Percentiles rank a stretch among this genome's conserved stretches.
phyloP scores from a whole-genome alignment of 2,113 vertebrate species.

The Pantherophis guttatus region DNA sequence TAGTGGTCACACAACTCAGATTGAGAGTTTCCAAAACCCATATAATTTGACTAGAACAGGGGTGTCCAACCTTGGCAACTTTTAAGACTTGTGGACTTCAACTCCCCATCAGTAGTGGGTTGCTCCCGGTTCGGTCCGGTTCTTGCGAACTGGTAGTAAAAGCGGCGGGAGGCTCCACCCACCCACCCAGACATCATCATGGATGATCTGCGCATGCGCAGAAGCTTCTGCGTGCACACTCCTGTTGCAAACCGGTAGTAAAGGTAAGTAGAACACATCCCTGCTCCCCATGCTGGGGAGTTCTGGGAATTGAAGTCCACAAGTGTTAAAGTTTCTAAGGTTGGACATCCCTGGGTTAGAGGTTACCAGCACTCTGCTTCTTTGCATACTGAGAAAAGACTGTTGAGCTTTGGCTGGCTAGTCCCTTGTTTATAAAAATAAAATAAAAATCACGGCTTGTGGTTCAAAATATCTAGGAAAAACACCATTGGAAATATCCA shows the following conservation, averaged over 20 bases:
- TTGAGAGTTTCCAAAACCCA: conserved; percentile 10
- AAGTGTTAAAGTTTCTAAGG: too few relatives aligned
- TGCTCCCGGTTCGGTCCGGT: too few relatives aligned
- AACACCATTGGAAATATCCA: conserved; percentile 44
- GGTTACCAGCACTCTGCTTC: conserved; percentile 10
- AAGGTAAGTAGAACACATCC: too few relatives aligned
- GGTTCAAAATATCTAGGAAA: conserved; percentile 28
- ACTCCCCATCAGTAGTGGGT: too few relatives aligned
- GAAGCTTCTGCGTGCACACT: too few relatives aligned
- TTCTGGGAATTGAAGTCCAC: too few relatives aligned
- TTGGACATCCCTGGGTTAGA: background rate
- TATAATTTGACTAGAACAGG: background rate
- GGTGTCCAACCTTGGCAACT: background rate
- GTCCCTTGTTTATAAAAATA: conserved; percentile 26
- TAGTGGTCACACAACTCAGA: conserved; percentile 1
- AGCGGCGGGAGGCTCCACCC: too few relatives aligned
- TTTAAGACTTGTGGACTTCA: background rate
- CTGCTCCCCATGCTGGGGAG: too few relatives aligned
- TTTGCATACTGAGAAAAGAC: background rate
- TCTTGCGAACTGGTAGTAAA: too few relatives aligned
- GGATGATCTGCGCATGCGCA: too few relatives aligned
- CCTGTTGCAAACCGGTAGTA: too few relatives aligned
- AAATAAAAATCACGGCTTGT: conserved; percentile 9
- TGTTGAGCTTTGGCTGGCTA: conserved; percentile 18
- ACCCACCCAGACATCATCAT: too few relatives aligned